Evolutionary conservation across 2,113 vertebrate species (phyloP), one percentile per base, ranked within the genome.

Genomic region (Struthidea cinerea): DNA sequence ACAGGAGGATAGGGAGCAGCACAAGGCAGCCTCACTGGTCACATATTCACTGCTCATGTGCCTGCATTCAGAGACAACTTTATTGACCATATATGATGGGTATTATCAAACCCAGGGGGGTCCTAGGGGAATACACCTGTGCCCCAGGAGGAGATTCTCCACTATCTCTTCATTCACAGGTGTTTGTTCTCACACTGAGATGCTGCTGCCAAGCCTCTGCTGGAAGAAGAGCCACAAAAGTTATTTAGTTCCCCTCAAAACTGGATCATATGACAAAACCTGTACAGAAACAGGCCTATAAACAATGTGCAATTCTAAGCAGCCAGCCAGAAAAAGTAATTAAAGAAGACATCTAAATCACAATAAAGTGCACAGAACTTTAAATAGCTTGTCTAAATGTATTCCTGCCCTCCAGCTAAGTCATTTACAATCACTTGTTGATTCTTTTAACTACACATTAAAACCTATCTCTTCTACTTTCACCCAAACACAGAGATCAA

Each of bases 331-430:
- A 97, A 94, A 98, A 97, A 96, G 93, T 87, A 97, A 97, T 97
- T 97, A 98, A 96, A 89, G 67, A 71, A 64, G 73, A 35, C 44
- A 87, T 85, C 93, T 98, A 97, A 98, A 98, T 98, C 96, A 97
- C 73, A 90, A 76, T 57, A 90, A 96, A 97, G 69, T 68, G 52
- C 17, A 74, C 19, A 59, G 93, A 95, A 97, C 97, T 97, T 94
- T 96, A 97, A 98, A 88, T 80, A 93, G 71, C n/a, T 50, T 65
- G 42, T 80, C 53, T 87, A 55, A 92, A 56, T 86, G 35, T 53
- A 70, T 87, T 93, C 42, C 50, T 84, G 18, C 77, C 85, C 87
- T 96, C 95, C 86, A 93, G 73, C 74, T 60, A 86, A 95, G 87
- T 63, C 8, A 91, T 95, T 96, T 50, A 53, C 24, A 92, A 87